phyloP scores from a whole-genome alignment of 2,113 vertebrate species.

The Lagopus muta region DNA sequence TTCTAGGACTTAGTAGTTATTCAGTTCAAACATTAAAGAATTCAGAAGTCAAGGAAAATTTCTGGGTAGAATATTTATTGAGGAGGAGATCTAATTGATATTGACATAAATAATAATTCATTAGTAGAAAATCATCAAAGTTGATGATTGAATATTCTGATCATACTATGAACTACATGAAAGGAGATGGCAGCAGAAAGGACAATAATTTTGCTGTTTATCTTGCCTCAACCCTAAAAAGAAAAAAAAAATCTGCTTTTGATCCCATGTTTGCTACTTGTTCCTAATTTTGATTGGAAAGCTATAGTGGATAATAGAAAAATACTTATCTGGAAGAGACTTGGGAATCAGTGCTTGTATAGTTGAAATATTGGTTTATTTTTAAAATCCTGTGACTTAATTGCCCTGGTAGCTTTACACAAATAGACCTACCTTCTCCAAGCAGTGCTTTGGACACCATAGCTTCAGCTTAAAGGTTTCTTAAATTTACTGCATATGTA shows the following conservation, averaged over 20 bases:
- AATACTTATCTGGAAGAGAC: neutral
- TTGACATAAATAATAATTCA: constrained; percentile 1
- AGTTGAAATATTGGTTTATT: neutral
- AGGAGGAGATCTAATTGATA: neutral
- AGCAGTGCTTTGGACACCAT: neutral
- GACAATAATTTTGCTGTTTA: neutral
- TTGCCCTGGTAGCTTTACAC: neutral
- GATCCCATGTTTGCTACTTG: neutral
- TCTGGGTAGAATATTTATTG: neutral
- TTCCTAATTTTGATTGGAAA: neutral
- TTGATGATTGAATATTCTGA: neutral
- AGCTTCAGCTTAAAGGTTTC: neutral
- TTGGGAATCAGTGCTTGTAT: neutral
- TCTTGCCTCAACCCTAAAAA: neutral
- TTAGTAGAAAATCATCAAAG: neutral
- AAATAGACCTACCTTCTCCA: neutral
- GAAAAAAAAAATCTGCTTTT: neutral
- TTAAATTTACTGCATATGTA: neutral
- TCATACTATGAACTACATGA: neutral
- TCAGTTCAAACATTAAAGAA: neutral
- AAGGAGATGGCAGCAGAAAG: neutral
- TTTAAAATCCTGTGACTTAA: neutral
- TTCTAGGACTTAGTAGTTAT: neutral
- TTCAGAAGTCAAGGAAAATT: neutral
- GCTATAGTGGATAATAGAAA: neutral